These are phyloP conservation scores for Phortica variegata DNA, from an alignment of 1,140 invertebrate species.

Conservation along the genomic window DNA sequence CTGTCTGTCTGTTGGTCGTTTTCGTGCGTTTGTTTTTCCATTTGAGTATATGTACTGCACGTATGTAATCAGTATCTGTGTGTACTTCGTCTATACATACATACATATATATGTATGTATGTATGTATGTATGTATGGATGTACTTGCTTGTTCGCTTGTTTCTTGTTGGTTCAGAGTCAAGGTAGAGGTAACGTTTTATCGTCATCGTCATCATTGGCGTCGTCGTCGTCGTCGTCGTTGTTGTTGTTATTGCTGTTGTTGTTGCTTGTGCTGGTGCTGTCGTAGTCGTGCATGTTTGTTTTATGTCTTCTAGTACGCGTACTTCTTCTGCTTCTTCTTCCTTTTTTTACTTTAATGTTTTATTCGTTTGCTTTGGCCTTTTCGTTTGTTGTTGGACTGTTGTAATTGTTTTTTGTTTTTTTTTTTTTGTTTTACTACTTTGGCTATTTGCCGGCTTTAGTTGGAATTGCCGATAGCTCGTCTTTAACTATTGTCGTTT, in stretches of 20 bases:
- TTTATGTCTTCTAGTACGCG: no score
- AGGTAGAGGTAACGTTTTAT: constrained; percentile 50
- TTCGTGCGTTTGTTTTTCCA: no score
- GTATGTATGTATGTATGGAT: constrained; percentile 6
- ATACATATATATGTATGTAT: constrained; percentile 9
- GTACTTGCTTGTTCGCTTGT: not conserved
- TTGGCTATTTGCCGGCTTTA: constrained; percentile 4
- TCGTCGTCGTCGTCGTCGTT: not conserved
- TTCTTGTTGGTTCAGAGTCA: constrained; percentile 46
- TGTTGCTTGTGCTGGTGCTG: constrained; percentile 20
- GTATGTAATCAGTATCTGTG: no score
- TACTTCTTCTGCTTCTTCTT: constrained; percentile 1
- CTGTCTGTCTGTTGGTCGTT: constrained; percentile 5
- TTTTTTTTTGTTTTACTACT: not conserved
- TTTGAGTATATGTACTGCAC: not conserved
- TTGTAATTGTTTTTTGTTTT: constrained; percentile 18
- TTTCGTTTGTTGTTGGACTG: constrained; percentile 48
- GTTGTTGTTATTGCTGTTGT: constrained; percentile 14
- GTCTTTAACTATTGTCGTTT: no score
- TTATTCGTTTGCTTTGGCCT: constrained; percentile 29
- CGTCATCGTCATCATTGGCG: constrained; percentile 4
- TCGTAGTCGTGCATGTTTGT: no score
- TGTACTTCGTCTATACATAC: no score
- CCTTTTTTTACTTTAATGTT: constrained; percentile 2
- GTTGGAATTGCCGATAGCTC: no score